Evolutionary conservation across 2,797 vertebrate genomes (phyloP), one percentile per base, ranked within the genome.

Genomic region (Petrocephalus schoutedeni): DNA sequence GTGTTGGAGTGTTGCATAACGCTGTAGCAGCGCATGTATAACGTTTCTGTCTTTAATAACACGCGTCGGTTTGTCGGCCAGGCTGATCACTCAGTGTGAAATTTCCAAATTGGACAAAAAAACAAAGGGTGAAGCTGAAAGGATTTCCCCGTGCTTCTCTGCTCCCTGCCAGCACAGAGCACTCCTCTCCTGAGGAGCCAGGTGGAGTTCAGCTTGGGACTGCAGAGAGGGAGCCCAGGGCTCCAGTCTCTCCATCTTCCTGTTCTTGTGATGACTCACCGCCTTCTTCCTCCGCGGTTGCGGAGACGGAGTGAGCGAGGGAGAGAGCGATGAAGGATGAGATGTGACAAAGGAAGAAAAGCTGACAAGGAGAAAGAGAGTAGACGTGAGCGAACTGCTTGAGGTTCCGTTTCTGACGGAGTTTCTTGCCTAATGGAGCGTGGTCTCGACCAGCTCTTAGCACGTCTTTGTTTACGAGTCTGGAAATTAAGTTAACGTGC

Each of bases 251-350:
- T 64, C 64, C 82, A 41, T 88, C 84, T 80, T 67, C 49, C 58
- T 88, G 87, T 87, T 90, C 88, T 91, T 93, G 90, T 90, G 94
- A 95, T 95, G 95, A 96, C 95, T 96, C 95, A 95, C 93, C 56
- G 12, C 21, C 19, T 49, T 86, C 57, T 61, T 51, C 6, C 32
- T 12, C 41, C 41, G 23, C 41, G 10, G 57, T 36, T 21, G 89
- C 7, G 91, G 89, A 91, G 90, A 93, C 90, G 89, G 88, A 89
- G 88, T 32, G 89, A 89, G 89, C 61, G 82, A 87, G 87, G 32
- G 86, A 88, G 67, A 89, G 88, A 89, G 89, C 89, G 89, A 88
- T 87, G 88, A 86, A 19, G 57, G 88, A 87, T 88, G 58, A 89
- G 86, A 86, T 41, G 19, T 36, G n/a, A 54, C 87, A 59, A 45